A percentile compares a stretch with the other conserved stretches of the same genome.
Conservation (phyloP, 2,888 invertebrate genomes). For the Ornithoptera priamus region DNA sequence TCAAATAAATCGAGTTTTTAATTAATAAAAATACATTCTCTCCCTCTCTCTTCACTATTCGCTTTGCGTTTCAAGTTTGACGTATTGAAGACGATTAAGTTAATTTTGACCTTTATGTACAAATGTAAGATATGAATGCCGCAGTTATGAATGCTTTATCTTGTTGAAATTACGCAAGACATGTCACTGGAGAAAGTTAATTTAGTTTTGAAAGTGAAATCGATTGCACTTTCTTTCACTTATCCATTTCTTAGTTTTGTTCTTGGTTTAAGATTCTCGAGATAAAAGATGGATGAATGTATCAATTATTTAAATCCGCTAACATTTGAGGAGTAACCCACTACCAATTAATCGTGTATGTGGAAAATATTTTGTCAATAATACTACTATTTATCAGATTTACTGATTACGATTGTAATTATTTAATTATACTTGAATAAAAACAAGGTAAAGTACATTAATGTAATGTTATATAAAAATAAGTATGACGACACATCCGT, state of each 20-base stretch:
- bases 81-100: slow-evolving; percentile 38
- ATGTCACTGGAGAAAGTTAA: slow-evolving; percentile 80
- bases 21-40: slow-evolving; percentile 18
- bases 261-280: slow-evolving; percentile 49
- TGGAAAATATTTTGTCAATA: background rate
- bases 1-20: slow-evolving; percentile 30
- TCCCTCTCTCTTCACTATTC: slow-evolving; percentile 5
- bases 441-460: background rate
- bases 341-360: background rate
- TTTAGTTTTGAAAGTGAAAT: slow-evolving; percentile 81
- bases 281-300: slow-evolving; percentile 42
- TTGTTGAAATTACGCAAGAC: slow-evolving; percentile 74
- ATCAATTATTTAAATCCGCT: background rate
- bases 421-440: background rate
- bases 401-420: background rate
- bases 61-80: slow-evolving; percentile 34
- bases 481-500: slow-evolving; percentile 19
- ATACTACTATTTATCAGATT: background rate
- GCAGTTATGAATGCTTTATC: slow-evolving; percentile 71
- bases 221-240: slow-evolving; percentile 79
- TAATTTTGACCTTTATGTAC: slow-evolving; percentile 59
- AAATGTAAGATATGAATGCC: slow-evolving; percentile 60
- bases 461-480: slow-evolving; percentile 5
- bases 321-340: background rate
- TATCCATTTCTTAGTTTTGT: slow-evolving; percentile 68